A percentile compares a stretch with the other conserved stretches of the same genome.
These are phyloP conservation scores for Crocuta crocuta DNA, from an alignment of 2,113 vertebrate genomes.

Conservation along the genomic window DNA sequence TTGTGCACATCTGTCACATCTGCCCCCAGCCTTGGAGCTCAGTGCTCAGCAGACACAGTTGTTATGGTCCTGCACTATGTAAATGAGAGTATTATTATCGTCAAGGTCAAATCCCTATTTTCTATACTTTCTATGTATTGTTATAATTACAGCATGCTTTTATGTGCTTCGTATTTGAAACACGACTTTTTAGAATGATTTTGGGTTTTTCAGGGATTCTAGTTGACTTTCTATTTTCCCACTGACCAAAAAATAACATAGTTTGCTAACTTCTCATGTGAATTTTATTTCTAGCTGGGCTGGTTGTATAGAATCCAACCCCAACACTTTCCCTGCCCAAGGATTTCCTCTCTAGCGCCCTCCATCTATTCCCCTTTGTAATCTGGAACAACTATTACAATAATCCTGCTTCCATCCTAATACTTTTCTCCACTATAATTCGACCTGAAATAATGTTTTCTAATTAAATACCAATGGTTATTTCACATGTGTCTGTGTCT, in stretches of 20 bases:
- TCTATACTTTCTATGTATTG: background rate
- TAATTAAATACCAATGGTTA: background rate
- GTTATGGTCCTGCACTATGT: no score
- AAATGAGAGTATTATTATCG: background rate
- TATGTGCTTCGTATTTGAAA: background rate
- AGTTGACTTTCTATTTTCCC: background rate
- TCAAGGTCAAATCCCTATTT: background rate
- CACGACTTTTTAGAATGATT: background rate
- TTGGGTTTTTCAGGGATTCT: background rate
- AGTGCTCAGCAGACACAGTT: background rate
- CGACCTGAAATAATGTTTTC: background rate
- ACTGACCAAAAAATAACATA: background rate
- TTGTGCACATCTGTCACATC: background rate
- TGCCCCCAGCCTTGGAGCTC: background rate
- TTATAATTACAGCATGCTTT: background rate
- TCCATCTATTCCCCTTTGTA: background rate
- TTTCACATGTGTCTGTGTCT: background rate
- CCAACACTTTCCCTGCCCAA: accelerated
- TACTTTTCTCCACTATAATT: background rate
- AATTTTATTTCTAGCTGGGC: background rate
- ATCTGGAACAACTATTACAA: background rate
- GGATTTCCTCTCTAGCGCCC: background rate
- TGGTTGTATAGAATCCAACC: background rate
- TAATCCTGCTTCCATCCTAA: background rate
- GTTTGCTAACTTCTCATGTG: background rate